Conservation (phyloP, 2,888 invertebrate genomes). For the Brachylomia viminalis region DNA sequence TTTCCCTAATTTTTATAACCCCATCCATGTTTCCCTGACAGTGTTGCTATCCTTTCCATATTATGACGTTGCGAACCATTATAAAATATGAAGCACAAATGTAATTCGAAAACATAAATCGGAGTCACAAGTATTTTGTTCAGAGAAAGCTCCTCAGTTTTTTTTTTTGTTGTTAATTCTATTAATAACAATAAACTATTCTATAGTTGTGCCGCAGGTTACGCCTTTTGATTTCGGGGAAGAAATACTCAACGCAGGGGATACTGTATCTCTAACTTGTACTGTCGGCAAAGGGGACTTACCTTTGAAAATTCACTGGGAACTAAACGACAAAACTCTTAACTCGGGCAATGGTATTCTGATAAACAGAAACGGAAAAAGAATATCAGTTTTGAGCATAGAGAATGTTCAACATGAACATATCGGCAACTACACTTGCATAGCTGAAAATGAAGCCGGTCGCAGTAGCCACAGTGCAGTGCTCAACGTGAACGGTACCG, state of each 20-base stretch:
- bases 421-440: conserved; percentile 92
- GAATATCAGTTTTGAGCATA: conserved; percentile 93
- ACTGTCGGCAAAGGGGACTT: conserved; percentile 93
- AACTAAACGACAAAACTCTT: conserved; percentile 90
- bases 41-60: conserved; percentile 22
- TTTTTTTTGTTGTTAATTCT: neutral
- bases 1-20: conserved; percentile 35
- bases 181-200: conserved; percentile 59
- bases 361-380: conserved; percentile 91
- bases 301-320: conserved; percentile 93
- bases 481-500: conserved; percentile 93
- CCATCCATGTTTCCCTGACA: conserved; percentile 35
- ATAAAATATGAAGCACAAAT: conserved; percentile 1
- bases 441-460: conserved; percentile 92
- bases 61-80: conserved; percentile 10
- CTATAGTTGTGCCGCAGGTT: conserved; percentile 94
- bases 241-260: conserved; percentile 93
- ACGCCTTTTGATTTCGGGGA: conserved; percentile 95
- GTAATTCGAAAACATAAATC: neutral
- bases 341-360: conserved; percentile 90
- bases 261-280: conserved; percentile 93
- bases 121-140: neutral
- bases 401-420: conserved; percentile 91
- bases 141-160: neutral
- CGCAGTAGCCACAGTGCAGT: conserved; percentile 91